Percentiles rank a stretch among this genome's conserved stretches.
Evolutionary conservation across 2,888 invertebrate genomes (phyloP).

Genomic region (Apeira syringaria): DNA sequence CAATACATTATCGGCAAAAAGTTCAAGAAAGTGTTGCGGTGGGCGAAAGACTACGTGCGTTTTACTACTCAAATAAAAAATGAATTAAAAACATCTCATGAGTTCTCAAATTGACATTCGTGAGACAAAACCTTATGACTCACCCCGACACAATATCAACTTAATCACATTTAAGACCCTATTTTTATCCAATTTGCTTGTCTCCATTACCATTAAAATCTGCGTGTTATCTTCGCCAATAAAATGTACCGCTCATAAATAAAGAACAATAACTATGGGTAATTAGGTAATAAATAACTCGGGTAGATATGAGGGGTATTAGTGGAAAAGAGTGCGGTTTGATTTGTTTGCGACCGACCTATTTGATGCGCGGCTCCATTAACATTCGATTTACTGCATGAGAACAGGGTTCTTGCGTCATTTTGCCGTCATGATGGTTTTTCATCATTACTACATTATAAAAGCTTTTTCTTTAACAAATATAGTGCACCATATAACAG

Average conservation of each 20-base stretch:
- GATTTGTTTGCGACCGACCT: conserved; percentile 31
- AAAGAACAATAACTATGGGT: conserved; percentile 56
- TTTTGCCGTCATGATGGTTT: too few relatives aligned
- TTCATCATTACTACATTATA: too few relatives aligned
- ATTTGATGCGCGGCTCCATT: conserved; percentile 35
- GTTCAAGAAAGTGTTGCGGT: too few relatives aligned
- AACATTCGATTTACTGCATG: not conserved
- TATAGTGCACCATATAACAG: too few relatives aligned
- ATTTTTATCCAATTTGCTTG: conserved; percentile 44
- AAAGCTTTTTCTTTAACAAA: too few relatives aligned
- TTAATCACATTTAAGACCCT: conserved; percentile 39
- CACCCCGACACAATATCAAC: conserved; percentile 29
- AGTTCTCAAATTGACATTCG: not conserved
- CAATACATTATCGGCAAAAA: too few relatives aligned
- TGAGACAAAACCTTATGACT: conserved; percentile 24
- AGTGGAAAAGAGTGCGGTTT: conserved; percentile 36
- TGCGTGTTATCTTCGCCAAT: conserved; percentile 51
- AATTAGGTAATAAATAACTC: conserved; percentile 62
- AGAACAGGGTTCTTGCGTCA: too few relatives aligned
- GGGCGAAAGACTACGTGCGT: too few relatives aligned
- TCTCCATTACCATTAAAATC: conserved; percentile 57
- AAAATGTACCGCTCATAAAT: conserved; percentile 53
- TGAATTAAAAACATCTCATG: not conserved
- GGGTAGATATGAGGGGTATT: conserved; percentile 50
- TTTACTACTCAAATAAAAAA: too few relatives aligned